Conservation (phyloP, 2,888 invertebrate species). For the Cryptocephalus moraei region DNA sequence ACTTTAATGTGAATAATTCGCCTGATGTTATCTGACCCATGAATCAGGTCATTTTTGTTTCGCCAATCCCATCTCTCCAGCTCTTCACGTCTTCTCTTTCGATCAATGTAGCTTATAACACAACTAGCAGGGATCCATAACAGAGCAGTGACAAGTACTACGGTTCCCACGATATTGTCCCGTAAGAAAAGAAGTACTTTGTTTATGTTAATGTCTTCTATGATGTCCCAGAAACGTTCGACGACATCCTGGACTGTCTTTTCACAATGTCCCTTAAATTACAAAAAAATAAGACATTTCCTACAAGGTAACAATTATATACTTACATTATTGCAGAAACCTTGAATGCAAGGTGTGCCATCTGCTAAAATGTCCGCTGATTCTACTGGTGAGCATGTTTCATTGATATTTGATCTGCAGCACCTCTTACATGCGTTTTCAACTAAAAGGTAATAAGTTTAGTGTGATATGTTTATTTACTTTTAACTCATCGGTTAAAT, state of each 20-base stretch:
- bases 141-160: conserved; percentile 81
- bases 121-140: conserved; percentile 94
- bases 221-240: conserved; percentile 94
- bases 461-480: too few species aligned
- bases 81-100: conserved; percentile 60
- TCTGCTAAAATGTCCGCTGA: conserved; percentile 82
- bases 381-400: conserved; percentile 84
- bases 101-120: conserved; percentile 74
- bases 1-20: conserved; percentile 56
- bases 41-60: conserved; percentile 58
- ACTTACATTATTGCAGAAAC: conserved; percentile 84
- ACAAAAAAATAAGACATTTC: background rate
- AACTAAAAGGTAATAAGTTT: conserved; percentile 46
- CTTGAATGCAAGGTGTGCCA: conserved; percentile 93
- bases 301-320: background rate
- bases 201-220: conserved; percentile 92
- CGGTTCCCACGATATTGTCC: conserved; percentile 90
- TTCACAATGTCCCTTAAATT: conserved; percentile 76
- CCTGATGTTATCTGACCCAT: conserved; percentile 57
- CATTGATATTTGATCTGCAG: conserved; percentile 83
- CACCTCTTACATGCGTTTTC: conserved; percentile 89
- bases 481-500: too few species aligned
- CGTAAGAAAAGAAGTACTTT: conserved; percentile 80
- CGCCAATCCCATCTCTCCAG: conserved; percentile 65
- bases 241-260: conserved; percentile 93